Base-by-base conservation (phyloP, 2,797 vertebrate genomes). In the Melanotaenia parkinsoni region DNA sequence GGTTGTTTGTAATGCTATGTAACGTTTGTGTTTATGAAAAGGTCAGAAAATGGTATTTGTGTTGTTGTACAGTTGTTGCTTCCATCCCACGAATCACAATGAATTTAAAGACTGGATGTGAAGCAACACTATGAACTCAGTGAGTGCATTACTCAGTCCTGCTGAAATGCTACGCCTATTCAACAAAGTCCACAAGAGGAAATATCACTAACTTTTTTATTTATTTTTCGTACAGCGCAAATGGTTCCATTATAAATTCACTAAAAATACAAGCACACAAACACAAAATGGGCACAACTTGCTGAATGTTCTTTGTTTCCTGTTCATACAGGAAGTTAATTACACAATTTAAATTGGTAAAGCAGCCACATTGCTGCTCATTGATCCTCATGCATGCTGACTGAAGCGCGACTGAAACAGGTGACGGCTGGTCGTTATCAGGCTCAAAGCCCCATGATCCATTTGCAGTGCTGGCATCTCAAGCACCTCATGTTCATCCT, bases 401-500 rank as follows among this genome's bases (percentile, higher is more conserved):
- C 87, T 90, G 90, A 91, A 90, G 83, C 87, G 77, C 85, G 85
- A 89, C 89, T 81, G 86, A 89, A 86, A 89, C 87, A 86, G 80
- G 88, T 89, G 88, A 90, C 51, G 76, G 81, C 45, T 16, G 74
- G 63, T 80, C 69, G 71, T 89, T 82, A 82, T 85, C 69, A 33
- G 68, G 70, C 88, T 91, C 85, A 87, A 81, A 91, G 89, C 79
- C 88, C 90, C 85, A 86, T 84, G 83, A 92, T 91, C 86, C 86
- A 89, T 89, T 89, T 83, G 86, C 89, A 83, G 86, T 90, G 89
- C 81, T 86, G 89, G 86, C 90, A 91, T 88, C 88, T 92, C 86
- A 91, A 93, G 92, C 90, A 92, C 89, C 89, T 87, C 82, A 85
- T 89, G 87, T 91, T 91, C 88, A 85, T 93, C 89, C 83, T 91